Base-by-base conservation (phyloP, 1,140 invertebrate genomes). In the Caenorhabditis tropicalis region DNA sequence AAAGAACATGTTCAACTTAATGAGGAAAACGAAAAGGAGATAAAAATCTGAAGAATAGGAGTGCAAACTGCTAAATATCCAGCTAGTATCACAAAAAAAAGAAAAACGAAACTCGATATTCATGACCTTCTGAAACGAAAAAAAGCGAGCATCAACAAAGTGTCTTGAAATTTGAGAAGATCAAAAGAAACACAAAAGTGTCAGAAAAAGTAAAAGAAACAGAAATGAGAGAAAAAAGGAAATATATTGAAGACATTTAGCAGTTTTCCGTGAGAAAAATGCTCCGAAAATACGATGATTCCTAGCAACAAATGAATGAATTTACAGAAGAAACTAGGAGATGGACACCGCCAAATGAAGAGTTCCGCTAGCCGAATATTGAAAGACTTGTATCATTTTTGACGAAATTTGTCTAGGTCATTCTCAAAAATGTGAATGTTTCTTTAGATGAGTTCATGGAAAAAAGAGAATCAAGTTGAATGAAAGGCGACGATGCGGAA, bases 61-160 rank as follows among this genome's bases (percentile, higher is more conserved):
- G 65, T 2, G 43, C 65, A 74, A 74, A 43, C 43, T 74, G 65
- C 36, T 36, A 65, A 65, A 43, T 43, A 12, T 36, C 58, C 31
- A 65, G 43, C 65, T 74, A 74, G 65, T 74, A 74, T 74, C 65
- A 24, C 19, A 19, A n/a, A 70, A 36, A n/a, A 70, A 33, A 36
- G 27, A 16, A 6, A 19, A 21, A 33, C 4, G 65, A 74, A 74
- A 74, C 15, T 74, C 21, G 65, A 74, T 65, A 65, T 65, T 65
- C 58, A 65, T 65, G 58, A 74, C 65, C 36, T 74, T 74, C 36
- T 39, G 24, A 21, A 39, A 43, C 12, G 39, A 43, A 74, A 1
- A 43, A 74, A 74, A 74, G n/a, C 43, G 65, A 74, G 65, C 65
- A 74, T 39, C 65, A 74, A 74, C 65, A 74, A 74, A 74, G 36